These are phyloP conservation scores for Pipistrellus kuhlii DNA, from an alignment of 2,797 vertebrate genomes.

Conservation along the genomic window DNA sequence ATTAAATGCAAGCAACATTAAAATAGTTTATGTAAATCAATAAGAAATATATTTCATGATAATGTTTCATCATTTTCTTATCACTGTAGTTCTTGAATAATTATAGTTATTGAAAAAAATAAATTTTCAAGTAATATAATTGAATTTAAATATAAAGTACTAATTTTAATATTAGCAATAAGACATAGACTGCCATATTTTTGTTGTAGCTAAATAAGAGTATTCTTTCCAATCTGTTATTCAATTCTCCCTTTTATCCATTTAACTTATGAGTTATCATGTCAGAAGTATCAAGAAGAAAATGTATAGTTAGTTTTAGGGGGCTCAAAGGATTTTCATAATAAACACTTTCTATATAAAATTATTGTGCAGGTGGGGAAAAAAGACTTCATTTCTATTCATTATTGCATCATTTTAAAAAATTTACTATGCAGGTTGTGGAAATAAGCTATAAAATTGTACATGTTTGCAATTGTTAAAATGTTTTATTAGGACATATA, in stretches of 20 bases:
- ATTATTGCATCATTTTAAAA: slow-evolving; percentile 60
- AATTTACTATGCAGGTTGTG: slow-evolving; percentile 61
- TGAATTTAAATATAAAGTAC: neutral
- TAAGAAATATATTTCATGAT: neutral
- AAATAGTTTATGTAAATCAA: neutral
- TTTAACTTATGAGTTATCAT: slow-evolving; percentile 7
- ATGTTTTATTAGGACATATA: slow-evolving; percentile 81
- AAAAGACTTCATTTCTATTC: slow-evolving; percentile 70
- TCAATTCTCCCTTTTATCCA: neutral
- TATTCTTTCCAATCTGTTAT: slow-evolving; percentile 14
- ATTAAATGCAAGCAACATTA: neutral
- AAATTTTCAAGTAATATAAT: neutral
- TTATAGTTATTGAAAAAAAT: slow-evolving; percentile 21
- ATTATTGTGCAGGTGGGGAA: slow-evolving; percentile 65
- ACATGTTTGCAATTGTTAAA: slow-evolving; percentile 73
- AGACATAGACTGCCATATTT: slow-evolving; percentile 13
- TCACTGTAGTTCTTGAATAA: neutral
- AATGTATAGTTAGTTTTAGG: slow-evolving; percentile 48
- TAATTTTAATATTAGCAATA: slow-evolving; percentile 14
- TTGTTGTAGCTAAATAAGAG: neutral
- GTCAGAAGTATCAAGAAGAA: slow-evolving; percentile 3
- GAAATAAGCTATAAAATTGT: slow-evolving; percentile 74
- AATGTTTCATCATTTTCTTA: slow-evolving; percentile 4
- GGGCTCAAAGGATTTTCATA: slow-evolving; percentile 61
- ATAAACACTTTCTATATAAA: slow-evolving; percentile 77